Evolutionary conservation across 2,797 vertebrate species (phyloP).

Genomic region (Oreortyx pictus): DNA sequence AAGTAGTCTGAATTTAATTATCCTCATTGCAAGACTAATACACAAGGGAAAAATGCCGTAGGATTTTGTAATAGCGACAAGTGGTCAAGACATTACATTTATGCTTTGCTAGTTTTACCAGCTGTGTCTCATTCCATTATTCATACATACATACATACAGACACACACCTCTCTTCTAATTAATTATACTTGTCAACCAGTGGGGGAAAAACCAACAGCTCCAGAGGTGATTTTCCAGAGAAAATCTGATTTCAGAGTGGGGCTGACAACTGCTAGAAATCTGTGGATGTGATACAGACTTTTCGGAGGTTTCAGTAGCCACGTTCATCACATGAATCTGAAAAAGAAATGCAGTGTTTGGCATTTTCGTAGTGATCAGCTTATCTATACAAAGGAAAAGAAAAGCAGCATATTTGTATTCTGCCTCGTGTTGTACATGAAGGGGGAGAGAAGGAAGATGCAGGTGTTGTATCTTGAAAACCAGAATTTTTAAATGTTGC

Average conservation of each 20-base stretch:
- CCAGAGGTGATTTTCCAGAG: conserved; percentile 17
- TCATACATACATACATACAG: conserved; percentile 7
- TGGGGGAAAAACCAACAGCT: not conserved
- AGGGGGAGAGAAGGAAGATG: not conserved
- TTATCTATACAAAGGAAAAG: not conserved
- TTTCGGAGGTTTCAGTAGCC: conserved; percentile 7
- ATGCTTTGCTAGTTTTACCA: conserved; percentile 61
- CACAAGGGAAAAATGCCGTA: conserved; percentile 35
- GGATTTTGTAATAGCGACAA: conserved; percentile 63
- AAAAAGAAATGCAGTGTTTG: not conserved
- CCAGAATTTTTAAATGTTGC: not conserved
- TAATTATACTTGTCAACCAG: not conserved
- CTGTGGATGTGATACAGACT: not conserved
- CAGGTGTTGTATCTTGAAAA: not conserved
- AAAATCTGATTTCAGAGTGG: not conserved
- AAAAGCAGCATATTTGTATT: not conserved
- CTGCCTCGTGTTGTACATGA: not conserved
- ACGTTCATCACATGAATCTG: not conserved
- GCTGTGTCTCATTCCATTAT: conserved; percentile 65
- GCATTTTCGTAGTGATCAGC: not conserved
- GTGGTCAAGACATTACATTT: conserved; percentile 64
- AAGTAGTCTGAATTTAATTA: conserved; percentile 57
- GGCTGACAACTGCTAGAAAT: not conserved
- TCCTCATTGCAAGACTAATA: conserved; percentile 46
- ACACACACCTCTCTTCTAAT: conserved; percentile 29